A percentile compares a stretch with the other conserved stretches of the same genome.
These are phyloP conservation scores for Petrolisthes cinctipes DNA, from an alignment of 2,888 invertebrate genomes.

Conservation along the genomic window DNA sequence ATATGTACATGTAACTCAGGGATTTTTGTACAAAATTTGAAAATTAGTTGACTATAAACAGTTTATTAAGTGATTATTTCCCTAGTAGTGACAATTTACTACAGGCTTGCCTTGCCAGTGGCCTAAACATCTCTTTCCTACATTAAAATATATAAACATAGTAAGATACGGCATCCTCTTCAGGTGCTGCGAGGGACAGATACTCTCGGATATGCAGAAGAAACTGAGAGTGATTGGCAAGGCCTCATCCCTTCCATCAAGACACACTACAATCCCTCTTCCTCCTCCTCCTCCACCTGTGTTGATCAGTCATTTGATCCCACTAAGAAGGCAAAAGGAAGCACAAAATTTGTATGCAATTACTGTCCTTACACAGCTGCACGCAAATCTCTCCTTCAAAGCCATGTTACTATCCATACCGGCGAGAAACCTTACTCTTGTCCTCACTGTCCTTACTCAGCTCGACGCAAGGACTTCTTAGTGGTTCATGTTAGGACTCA, in stretches of 20 bases:
- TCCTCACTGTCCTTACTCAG: constrained; percentile 46
- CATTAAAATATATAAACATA: not conserved
- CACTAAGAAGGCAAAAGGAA: not conserved
- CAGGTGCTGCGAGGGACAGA: constrained; percentile 26
- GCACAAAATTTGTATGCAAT: constrained; percentile 33
- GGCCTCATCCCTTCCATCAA: not conserved
- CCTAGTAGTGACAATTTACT: too few species aligned
- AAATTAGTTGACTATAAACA: too few species aligned
- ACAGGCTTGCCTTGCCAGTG: too few species aligned
- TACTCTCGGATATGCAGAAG: constrained; percentile 14
- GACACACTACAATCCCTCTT: not conserved
- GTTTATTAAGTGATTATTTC: too few species aligned
- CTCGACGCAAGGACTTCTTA: constrained; percentile 30
- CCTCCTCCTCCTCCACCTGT: not conserved
- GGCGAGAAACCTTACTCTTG: constrained; percentile 41
- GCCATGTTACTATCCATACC: constrained; percentile 49
- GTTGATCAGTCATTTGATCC: not conserved
- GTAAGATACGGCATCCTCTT: constrained; percentile 23
- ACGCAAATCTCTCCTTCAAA: constrained; percentile 30
- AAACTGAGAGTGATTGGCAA: constrained; percentile 5
- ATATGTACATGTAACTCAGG: too few species aligned
- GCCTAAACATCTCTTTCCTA: not conserved
- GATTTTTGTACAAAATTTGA: too few species aligned
- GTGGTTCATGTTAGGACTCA: constrained; percentile 57
- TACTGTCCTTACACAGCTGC: constrained; percentile 44